Evolutionary conservation across 2,797 vertebrate genomes (phyloP).

Genomic region (Poeciliopsis presidionis): DNA sequence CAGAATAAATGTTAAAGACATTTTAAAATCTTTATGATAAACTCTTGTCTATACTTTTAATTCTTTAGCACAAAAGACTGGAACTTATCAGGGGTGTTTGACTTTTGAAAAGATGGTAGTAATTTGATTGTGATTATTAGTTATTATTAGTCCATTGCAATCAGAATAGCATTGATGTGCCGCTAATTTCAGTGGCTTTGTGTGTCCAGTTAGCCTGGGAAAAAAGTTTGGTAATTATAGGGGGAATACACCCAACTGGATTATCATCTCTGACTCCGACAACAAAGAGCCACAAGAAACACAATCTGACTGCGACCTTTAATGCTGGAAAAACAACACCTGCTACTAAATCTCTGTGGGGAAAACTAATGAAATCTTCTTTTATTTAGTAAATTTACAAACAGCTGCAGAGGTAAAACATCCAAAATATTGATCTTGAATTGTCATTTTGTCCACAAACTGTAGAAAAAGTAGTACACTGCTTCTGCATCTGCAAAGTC

Average conservation of each 20-base stretch:
- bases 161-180: constrained; percentile 9
- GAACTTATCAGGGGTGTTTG: neutral
- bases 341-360: constrained; percentile 20
- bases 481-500: neutral
- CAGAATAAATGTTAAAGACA: neutral
- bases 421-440: neutral
- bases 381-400: constrained; percentile 7
- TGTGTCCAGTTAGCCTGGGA: constrained; percentile 46
- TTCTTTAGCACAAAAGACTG: neutral
- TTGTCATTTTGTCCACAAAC: neutral
- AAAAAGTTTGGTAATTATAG: constrained; percentile 53
- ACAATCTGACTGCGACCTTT: constrained; percentile 68
- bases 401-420: neutral
- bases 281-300: constrained; percentile 64
- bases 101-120: neutral
- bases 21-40: neutral
- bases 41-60: neutral
- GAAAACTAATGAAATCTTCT: neutral
- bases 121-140: neutral
- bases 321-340: constrained; percentile 48
- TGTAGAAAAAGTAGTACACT: neutral
- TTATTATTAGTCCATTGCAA: constrained; percentile 10
- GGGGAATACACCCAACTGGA: constrained; percentile 50
- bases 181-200: constrained; percentile 10
- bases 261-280: constrained; percentile 52